Conservation (phyloP, 2,888 invertebrate genomes). For the Ashinkailepas kermadecensis region DNA sequence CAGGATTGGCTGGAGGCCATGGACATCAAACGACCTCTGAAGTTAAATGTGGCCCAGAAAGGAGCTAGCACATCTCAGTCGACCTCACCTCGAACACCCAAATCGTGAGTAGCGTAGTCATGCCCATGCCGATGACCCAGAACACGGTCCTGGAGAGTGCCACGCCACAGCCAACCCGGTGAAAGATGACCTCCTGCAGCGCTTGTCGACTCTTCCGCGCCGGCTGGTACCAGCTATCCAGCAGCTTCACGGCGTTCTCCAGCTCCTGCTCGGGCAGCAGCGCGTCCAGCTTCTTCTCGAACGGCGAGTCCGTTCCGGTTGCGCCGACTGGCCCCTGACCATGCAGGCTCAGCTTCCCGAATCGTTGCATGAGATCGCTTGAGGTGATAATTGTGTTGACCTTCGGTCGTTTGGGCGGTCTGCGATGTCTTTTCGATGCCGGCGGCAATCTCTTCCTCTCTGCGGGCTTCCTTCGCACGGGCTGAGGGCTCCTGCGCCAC, state of each 20-base stretch:
- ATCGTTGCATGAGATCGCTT: too few relatives aligned
- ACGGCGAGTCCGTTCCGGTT: not conserved
- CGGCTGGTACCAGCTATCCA: not conserved
- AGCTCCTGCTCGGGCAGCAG: not conserved
- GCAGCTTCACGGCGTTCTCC: not conserved
- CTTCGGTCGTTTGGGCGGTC: not conserved
- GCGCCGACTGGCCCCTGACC: not conserved
- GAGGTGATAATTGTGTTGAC: too few relatives aligned
- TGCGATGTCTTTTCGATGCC: not conserved
- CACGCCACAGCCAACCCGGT: not conserved
- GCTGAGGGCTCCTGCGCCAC: not conserved
- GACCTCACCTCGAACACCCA: constrained; percentile 2
- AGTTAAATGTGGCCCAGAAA: too few relatives aligned
- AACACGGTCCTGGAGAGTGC: constrained; percentile 9
- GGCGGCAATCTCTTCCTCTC: not conserved
- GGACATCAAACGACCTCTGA: too few relatives aligned
- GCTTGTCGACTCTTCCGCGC: not conserved
- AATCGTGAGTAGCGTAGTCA: not conserved
- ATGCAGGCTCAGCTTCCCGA: not conserved
- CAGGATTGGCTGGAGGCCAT: too few relatives aligned
- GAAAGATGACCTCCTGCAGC: constrained; percentile 10
- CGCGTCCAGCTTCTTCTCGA: not conserved
- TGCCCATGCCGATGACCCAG: constrained; percentile 15
- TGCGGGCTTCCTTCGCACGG: not conserved
- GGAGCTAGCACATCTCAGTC: too few relatives aligned